Conservation (phyloP, 2,888 invertebrate species). For the Melipona beecheii region DNA sequence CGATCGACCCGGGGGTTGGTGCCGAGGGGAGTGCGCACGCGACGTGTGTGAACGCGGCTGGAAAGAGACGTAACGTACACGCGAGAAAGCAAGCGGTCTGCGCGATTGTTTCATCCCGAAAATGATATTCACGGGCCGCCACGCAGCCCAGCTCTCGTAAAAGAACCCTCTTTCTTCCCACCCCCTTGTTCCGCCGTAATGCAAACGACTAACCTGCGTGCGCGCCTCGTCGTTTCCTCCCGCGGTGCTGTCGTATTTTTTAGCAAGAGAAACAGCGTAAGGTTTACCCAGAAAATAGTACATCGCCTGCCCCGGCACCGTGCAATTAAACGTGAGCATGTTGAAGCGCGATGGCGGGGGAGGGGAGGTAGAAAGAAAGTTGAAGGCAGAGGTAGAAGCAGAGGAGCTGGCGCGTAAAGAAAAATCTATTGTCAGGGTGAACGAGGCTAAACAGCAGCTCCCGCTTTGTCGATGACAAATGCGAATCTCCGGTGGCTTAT, state of each 20-base stretch:
- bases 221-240: neutral
- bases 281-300: constrained; percentile 65
- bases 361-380: neutral
- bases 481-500: neutral
- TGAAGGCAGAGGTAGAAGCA: no score
- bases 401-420: neutral
- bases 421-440: constrained; percentile 44
- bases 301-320: constrained; percentile 57
- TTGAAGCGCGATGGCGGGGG: constrained; percentile 20
- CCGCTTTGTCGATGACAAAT: constrained; percentile 12
- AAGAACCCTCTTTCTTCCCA: constrained; percentile 38
- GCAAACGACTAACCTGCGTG: neutral
- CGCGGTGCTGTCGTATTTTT: constrained; percentile 52
- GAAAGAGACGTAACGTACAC: constrained; percentile 62
- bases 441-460: constrained; percentile 2
- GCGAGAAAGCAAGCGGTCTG: constrained; percentile 37
- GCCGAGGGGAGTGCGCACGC: no score
- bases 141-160: constrained; percentile 37
- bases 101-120: constrained; percentile 69
- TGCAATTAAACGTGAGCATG: constrained; percentile 68
- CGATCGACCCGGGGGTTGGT: neutral
- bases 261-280: constrained; percentile 54
- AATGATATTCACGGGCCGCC: constrained; percentile 68
- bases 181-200: neutral
- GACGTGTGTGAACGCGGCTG: constrained; percentile 34